Base-by-base conservation (phyloP, 2,797 vertebrate genomes). In the Stomatorhinus walkeri region DNA sequence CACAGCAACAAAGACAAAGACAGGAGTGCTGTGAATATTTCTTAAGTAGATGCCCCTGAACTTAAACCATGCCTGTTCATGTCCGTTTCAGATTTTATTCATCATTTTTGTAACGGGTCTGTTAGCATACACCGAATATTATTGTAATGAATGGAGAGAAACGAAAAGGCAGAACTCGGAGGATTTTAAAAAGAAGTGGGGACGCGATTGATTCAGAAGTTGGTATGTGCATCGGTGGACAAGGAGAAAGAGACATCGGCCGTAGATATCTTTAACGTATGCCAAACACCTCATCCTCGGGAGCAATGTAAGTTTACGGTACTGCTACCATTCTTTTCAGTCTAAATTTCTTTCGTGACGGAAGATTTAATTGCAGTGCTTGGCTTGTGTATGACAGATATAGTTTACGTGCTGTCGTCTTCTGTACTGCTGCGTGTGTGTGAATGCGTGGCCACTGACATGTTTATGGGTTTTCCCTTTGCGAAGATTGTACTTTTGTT, bases 271-370 rank as follows among this genome's bases (percentile, higher is more conserved):
- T 40, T 48, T 72, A 72, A 79, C n/a, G 19, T 43, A 49, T 84
- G n/a, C 0, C 22, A 2, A 49, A 48, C 48, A 49, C 83, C 83
- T 14, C 83, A 28, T 51, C n/a, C 8, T n/a, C 43, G 19, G 46
- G 43, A 81, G 19, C 43, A 46, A 14, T 8, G 49, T 46, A 28
- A 87, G 88, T 52, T 88, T 88, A 52, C 40, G 64, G 61, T 59
- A 52, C 87, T 89, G 28, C 48, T 64, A 52, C 28, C 14, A 85
- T 46, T 84, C 46, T 61, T 87, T 88, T 24, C 54, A 84, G 52
- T 49, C 89, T 81, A 32, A 46, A 88, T 89, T 76, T 88, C 83
- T n/a, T 84, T 40, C 36, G 36, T 22, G 90, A 86, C 54, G 46
- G 87, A 76, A 88, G n/a, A 76, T 76, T 51, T 40, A 89, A 85